Evolutionary conservation across 2,797 vertebrate species (phyloP).

Genomic region (Kryptolebias ocellatus): DNA sequence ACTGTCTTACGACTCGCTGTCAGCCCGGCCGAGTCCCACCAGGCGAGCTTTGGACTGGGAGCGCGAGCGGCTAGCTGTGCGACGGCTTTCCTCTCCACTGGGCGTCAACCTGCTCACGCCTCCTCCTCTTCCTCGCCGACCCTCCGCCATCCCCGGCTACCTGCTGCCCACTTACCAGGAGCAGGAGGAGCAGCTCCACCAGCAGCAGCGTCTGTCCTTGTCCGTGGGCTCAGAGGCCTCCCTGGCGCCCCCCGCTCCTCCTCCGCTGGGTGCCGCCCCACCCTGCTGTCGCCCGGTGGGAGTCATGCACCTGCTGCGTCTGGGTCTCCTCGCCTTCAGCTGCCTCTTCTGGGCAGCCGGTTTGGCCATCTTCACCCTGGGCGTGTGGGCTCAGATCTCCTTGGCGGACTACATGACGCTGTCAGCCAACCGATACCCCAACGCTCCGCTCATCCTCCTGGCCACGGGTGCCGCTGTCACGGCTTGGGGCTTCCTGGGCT

Average conservation of each 20-base stretch:
- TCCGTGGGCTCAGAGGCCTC: slow-evolving; percentile 79
- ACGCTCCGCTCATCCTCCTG: slow-evolving; percentile 85
- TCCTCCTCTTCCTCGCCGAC: slow-evolving; percentile 70
- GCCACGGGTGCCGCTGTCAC: slow-evolving; percentile 83
- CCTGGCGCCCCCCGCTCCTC: slow-evolving; percentile 77
- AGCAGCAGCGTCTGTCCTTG: slow-evolving; percentile 71
- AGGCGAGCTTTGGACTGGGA: slow-evolving; percentile 73
- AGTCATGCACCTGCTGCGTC: slow-evolving; percentile 87
- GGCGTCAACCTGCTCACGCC: slow-evolving; percentile 66
- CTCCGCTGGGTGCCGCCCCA: slow-evolving; percentile 53
- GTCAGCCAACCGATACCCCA: slow-evolving; percentile 84
- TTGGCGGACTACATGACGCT: slow-evolving; percentile 87
- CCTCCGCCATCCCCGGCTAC: slow-evolving; percentile 79
- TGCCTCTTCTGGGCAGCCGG: slow-evolving; percentile 91
- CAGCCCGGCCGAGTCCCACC: slow-evolving; percentile 75
- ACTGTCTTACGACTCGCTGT: slow-evolving; percentile 77
- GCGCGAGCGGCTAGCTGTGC: slow-evolving; percentile 68
- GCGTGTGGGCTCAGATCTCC: slow-evolving; percentile 88
- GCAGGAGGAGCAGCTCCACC: slow-evolving; percentile 63
- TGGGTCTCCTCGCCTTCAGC: slow-evolving; percentile 89
- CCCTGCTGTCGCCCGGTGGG: slow-evolving; percentile 77
- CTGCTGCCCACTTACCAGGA: slow-evolving; percentile 73
- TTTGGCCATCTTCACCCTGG: slow-evolving; percentile 86
- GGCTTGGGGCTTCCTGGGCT: slow-evolving; percentile 90
- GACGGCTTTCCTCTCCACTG: slow-evolving; percentile 76